Conservation (phyloP, 2,797 vertebrate species). For the Phalanger gymnotis region DNA sequence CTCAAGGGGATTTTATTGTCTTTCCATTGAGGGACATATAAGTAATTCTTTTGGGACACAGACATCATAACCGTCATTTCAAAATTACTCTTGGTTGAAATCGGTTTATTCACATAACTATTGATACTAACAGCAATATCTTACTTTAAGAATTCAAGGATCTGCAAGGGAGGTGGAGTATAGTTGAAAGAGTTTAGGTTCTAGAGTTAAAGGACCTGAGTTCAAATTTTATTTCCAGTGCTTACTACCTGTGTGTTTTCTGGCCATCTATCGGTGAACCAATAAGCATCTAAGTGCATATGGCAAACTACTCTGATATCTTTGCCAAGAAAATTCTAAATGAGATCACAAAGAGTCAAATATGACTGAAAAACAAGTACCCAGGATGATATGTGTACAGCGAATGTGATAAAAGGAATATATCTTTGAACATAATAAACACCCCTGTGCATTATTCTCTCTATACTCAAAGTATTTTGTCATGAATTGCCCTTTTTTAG, state of each 20-base stretch:
- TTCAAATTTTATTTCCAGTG: neutral
- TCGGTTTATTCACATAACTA: conserved; percentile 16
- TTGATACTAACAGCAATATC: neutral
- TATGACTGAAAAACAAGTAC: neutral
- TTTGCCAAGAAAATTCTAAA: neutral
- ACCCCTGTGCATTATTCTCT: conserved; percentile 39
- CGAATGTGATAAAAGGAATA: neutral
- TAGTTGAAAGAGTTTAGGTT: neutral
- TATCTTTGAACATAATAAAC: conserved; percentile 22
- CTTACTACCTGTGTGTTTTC: neutral
- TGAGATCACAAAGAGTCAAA: neutral
- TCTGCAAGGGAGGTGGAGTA: neutral
- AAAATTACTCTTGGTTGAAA: conserved; percentile 39
- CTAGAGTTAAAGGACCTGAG: neutral
- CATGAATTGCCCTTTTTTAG: conserved; percentile 62
- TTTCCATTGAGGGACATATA: conserved; percentile 31
- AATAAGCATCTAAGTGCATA: too few relatives aligned
- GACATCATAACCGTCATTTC: conserved; percentile 34
- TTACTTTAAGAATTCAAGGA: neutral
- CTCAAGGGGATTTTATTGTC: conserved; percentile 44
- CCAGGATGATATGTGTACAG: too few relatives aligned
- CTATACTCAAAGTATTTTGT: conserved; percentile 14
- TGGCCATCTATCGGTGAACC: neutral
- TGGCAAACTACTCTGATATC: neutral
- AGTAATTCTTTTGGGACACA: conserved; percentile 45